phyloP scores from a whole-genome alignment of 2,888 invertebrate species.

The Coleophora deauratella region DNA sequence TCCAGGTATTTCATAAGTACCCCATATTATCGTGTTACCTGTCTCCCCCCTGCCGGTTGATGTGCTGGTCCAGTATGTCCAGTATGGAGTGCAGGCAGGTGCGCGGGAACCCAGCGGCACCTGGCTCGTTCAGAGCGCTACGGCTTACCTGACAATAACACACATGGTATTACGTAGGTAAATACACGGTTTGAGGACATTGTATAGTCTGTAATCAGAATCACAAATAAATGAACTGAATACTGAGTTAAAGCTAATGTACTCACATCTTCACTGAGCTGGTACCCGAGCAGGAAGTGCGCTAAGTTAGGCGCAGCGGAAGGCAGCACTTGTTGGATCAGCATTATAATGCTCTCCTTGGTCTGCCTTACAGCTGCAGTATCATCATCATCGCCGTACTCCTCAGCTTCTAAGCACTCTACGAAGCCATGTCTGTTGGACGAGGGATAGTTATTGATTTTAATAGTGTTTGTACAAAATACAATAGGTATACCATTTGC shows the following conservation, averaged over 20 bases:
- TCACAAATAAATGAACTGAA: too few species aligned
- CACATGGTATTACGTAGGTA: background rate
- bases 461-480: background rate
- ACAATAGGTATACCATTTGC: too few species aligned
- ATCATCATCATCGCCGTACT: conserved; percentile 43
- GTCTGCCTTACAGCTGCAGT: conserved; percentile 55
- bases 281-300: conserved; percentile 91
- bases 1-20: background rate
- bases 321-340: conserved; percentile 84
- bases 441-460: background rate
- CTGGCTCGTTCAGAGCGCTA: conserved; percentile 86
- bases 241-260: background rate
- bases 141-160: conserved; percentile 75
- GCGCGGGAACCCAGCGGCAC: conserved; percentile 80
- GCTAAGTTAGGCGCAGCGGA: conserved; percentile 89
- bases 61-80: conserved; percentile 78
- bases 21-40: too few species aligned
- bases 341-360: conserved; percentile 81
- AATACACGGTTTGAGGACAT: background rate
- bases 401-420: conserved; percentile 85
- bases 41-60: conserved; percentile 50
- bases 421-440: conserved; percentile 78
- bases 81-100: conserved; percentile 87
- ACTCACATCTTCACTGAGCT: conserved; percentile 83
- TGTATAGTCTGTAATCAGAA: too few species aligned